Evolutionary conservation across 2,113 vertebrate genomes (phyloP), one percentile per base, ranked within the genome.

Genomic region (Megaceryle torquata): DNA sequence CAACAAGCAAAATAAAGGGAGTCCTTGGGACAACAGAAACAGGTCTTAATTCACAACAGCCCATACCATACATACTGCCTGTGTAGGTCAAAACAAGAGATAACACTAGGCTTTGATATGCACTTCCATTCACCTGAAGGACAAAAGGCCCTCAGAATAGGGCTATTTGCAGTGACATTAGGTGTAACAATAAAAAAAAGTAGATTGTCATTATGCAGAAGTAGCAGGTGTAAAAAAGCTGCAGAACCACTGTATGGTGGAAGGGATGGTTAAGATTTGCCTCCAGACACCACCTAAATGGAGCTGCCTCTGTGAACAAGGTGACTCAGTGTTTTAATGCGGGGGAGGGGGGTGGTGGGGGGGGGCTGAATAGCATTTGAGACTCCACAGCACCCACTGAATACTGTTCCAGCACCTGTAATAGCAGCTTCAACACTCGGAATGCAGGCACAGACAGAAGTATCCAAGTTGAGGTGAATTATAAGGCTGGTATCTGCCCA

Each of bases 41-140:
- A 26, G 3, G 2, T 43, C 2, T 0, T 7, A 39, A 33, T 2
- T 6, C 21, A 8, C 13, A 11, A 60, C 31, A 71, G 41, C 19
- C 9, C 19, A 67, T 57, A 74, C 43, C 53, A 72, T 41, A 63
- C 37, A 48, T 4, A 11, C 25, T 25, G 29, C 12, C 24, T 13
- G 15, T 8, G 10, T 19, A 70, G 44, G 54, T 21, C 60, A 71
- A 59, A 26, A 72, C 11, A 56, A 13, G 54, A 70, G 15, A 46
- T 5, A 10, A 41, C 35, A 54, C 46, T 64, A 35, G 31, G 14
- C 28, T 72, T 70, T 37, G 22, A 80, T 19, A 44, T 59, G 11
- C 19, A 43, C 15, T 77, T 83, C 24, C 31, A 46, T 11, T 17
- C 43, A 68, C 11, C 22, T 69, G 28, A 39, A 48, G 26, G n/a